Base-by-base conservation (phyloP, 1,140 invertebrate genomes). In the Drosophila ogumai region DNA sequence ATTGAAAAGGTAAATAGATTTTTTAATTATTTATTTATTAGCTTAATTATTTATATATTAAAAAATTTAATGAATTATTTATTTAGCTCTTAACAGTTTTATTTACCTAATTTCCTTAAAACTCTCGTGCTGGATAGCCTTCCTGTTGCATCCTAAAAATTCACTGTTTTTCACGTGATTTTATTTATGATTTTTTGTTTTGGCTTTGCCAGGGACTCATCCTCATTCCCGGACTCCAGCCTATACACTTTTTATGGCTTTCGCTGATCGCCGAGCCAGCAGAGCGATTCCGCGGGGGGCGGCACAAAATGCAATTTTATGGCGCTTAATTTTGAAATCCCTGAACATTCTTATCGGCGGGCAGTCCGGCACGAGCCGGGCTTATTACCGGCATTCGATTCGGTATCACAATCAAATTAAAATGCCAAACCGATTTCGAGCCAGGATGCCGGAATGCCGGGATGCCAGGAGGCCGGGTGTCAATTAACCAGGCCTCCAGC, bases 271-370 rank as follows among this genome's bases (percentile, higher is more conserved):
- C 64, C 66, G 84, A 13, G 34, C 19, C 13, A 19, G 7, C 4
- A 3, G 19, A 36, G 50, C 32, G 13, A 22, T 54, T 54, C 13
- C 10, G 17, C n/a, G 43, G 17, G 71, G 19, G 34, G 43, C 0
- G 22, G 44, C 12, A 19, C 44, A 57, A 85, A 90, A 90, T 90
- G 85, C 78, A 90, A 90, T 90, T 90, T 90, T 71, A 90, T 90
- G 85, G 85, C 81, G 85, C 81, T 90, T 90, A 90, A 90, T 90
- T 90, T 69, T 88, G 74, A 85, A 90, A 90, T 85, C 85, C 85
- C 66, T 13, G 76, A 50, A 31, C 71, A 73, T 79, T 79, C 85
- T 84, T 85, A 82, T 86, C 82, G 74, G 47, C 82, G 67, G 64
- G 34, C 75, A 54, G 55, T 71, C 46, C 54, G 19, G 52, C 52